phyloP scores from a whole-genome alignment of 2,113 vertebrate species.

The Donacobius atricapilla region DNA sequence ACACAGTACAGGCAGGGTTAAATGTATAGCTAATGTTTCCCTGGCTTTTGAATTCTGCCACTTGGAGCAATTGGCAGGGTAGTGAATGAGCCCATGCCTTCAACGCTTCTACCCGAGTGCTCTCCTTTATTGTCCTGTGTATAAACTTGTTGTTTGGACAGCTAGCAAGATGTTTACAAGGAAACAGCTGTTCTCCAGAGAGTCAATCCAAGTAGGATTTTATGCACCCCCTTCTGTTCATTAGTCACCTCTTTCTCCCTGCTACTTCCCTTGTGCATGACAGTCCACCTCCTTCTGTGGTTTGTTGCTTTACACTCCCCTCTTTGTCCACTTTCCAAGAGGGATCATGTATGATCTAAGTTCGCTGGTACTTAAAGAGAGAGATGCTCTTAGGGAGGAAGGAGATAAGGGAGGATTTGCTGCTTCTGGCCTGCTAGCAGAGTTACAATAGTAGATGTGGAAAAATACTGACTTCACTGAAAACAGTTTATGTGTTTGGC shows the following conservation, averaged over 20 bases:
- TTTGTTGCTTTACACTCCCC: conserved; percentile 38
- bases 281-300: neutral
- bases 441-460: conserved; percentile 44
- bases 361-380: conserved; percentile 28
- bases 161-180: conserved; percentile 68
- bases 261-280: conserved; percentile 5
- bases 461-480: conserved; percentile 47
- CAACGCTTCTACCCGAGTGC: neutral
- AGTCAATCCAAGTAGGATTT: conserved; percentile 64
- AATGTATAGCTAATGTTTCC: neutral
- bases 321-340: conserved; percentile 21
- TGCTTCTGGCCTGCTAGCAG: neutral
- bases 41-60: neutral
- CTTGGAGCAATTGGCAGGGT: conserved; percentile 28
- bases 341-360: neutral
- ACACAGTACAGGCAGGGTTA: neutral
- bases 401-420: conserved; percentile 35
- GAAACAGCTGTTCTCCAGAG: conserved; percentile 66
- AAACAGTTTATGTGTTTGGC: neutral
- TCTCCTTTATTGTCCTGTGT: conserved; percentile 35
- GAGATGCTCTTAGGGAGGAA: neutral
- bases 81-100: conserved; percentile 17
- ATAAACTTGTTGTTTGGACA: conserved; percentile 66
- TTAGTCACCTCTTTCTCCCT: conserved; percentile 51
- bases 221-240: conserved; percentile 50